phyloP scores from a whole-genome alignment of 1,140 invertebrate genomes.

The Zaprionus kolodkinae region DNA sequence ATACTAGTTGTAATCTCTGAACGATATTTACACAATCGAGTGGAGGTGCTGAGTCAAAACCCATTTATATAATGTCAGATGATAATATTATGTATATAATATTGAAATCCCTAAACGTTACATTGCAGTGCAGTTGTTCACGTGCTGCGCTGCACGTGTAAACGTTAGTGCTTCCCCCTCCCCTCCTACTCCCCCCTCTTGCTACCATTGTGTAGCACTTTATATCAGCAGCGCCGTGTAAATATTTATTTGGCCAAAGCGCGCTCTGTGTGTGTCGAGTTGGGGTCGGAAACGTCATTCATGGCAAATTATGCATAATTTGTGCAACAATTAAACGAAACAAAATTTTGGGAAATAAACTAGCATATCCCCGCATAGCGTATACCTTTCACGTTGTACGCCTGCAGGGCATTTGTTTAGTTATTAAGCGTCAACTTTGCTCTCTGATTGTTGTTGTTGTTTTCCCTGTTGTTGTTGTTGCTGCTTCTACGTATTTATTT shows the following conservation, averaged over 20 bases:
- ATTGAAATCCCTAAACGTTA: not conserved
- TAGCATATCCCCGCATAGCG: not conserved
- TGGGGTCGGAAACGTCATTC: constrained; percentile 69
- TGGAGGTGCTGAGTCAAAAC: not conserved
- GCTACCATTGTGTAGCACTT: not conserved
- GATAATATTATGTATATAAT: not conserved
- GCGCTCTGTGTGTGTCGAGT: constrained; percentile 21
- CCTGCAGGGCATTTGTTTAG: constrained; percentile 69
- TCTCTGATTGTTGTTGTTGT: constrained; percentile 40
- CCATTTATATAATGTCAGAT: constrained; percentile 22
- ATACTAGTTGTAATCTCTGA: constrained; percentile 44
- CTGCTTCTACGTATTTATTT: constrained; percentile 56
- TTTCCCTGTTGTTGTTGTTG: constrained; percentile 37
- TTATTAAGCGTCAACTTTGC: constrained; percentile 70
- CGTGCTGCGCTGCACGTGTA: not conserved
- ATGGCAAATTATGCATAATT: constrained; percentile 68
- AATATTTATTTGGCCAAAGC: constrained; percentile 62
- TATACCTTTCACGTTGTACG: constrained; percentile 66
- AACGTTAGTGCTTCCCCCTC: not conserved
- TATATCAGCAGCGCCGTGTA: constrained; percentile 10
- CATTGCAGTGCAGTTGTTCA: not conserved
- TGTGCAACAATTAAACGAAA: constrained; percentile 70
- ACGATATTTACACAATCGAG: constrained; percentile 39
- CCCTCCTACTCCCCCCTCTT: not conserved
- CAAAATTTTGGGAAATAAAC: constrained; percentile 11